Evolutionary conservation across 2,888 invertebrate species (phyloP).

Genomic region (Drosophila nr. perissopoda): DNA sequence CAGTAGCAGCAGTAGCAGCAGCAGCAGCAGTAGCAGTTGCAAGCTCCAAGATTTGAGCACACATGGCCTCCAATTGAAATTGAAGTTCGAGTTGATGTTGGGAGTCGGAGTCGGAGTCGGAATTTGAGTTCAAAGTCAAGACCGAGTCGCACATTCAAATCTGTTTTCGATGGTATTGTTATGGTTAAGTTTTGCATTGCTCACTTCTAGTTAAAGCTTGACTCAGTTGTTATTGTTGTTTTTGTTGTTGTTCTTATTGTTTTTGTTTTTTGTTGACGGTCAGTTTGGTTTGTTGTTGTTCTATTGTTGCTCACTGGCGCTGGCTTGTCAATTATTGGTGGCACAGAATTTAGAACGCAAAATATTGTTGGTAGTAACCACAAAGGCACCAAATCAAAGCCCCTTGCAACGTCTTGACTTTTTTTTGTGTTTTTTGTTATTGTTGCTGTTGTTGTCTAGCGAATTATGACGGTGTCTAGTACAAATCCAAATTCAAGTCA

Average conservation of each 20-base stretch:
- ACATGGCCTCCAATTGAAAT: slow-evolving; percentile 55
- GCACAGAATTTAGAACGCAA: slow-evolving; percentile 76
- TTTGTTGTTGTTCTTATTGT: slow-evolving; percentile 23
- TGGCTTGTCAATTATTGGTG: slow-evolving; percentile 78
- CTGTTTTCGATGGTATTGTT: slow-evolving; percentile 58
- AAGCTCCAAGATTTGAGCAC: slow-evolving; percentile 50
- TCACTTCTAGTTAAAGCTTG: slow-evolving; percentile 59
- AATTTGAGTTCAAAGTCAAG: slow-evolving; percentile 60
- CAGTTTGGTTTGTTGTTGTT: slow-evolving; percentile 34
- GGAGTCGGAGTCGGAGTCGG: slow-evolving; percentile 7
- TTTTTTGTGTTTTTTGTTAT: slow-evolving; percentile 10
- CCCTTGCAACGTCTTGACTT: slow-evolving; percentile 8
- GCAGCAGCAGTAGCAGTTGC: slow-evolving; percentile 40
- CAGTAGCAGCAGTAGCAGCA: slow-evolving; percentile 33
- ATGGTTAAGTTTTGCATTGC: slow-evolving; percentile 38
- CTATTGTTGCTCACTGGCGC: slow-evolving; percentile 55
- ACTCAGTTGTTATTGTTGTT: slow-evolving; percentile 19
- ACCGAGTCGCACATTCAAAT: slow-evolving; percentile 61
- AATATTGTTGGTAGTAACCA: slow-evolving; percentile 57
- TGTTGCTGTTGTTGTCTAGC: slow-evolving; percentile 27
- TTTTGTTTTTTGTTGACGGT: slow-evolving; percentile 23
- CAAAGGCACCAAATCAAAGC: slow-evolving; percentile 71
- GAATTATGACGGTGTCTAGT: slow-evolving; percentile 58
- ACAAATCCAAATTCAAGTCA: slow-evolving; percentile 28
- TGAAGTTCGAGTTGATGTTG: slow-evolving; percentile 18